Percentiles rank a stretch among this genome's conserved stretches.
Evolutionary conservation across 2,888 invertebrate genomes (phyloP).

Genomic region (Omphaloscelis lunosa): DNA sequence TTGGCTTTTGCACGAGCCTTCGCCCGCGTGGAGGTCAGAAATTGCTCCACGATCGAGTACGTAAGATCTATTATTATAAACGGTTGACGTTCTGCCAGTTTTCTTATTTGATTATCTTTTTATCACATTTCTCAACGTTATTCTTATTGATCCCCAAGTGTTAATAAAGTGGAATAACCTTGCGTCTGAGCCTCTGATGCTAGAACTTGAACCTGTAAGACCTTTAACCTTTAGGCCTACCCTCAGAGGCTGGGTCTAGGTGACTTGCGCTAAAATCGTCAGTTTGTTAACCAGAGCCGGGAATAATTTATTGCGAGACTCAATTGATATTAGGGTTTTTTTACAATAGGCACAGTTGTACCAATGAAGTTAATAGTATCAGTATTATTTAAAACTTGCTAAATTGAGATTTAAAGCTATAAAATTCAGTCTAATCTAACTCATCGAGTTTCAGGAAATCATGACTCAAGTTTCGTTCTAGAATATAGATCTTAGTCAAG

Average conservation of each 20-base stretch:
- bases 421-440: not conserved
- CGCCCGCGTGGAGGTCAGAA: no score
- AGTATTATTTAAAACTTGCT: not conserved
- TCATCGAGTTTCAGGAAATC: not conserved
- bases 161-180: constrained; percentile 14
- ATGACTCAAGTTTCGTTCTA: constrained; percentile 9
- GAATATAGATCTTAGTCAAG: constrained; percentile 28
- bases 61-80: not conserved
- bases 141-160: constrained; percentile 15
- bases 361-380: not conserved
- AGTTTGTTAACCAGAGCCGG: not conserved
- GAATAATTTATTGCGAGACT: not conserved
- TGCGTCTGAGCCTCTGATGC: not conserved
- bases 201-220: constrained; percentile 25
- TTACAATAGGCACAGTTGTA: not conserved
- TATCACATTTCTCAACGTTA: not conserved
- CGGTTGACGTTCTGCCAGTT: not conserved
- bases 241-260: constrained; percentile 22
- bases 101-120: not conserved
- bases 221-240: constrained; percentile 30
- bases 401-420: not conserved
- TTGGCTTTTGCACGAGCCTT: no score
- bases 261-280: constrained; percentile 1
- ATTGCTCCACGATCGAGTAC: no score
- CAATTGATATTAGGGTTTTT: no score